Percentiles rank a stretch among this genome's conserved stretches.
These are phyloP conservation scores for Oeneis ivallda DNA, from an alignment of 2,888 invertebrate species.

Conservation along the genomic window DNA sequence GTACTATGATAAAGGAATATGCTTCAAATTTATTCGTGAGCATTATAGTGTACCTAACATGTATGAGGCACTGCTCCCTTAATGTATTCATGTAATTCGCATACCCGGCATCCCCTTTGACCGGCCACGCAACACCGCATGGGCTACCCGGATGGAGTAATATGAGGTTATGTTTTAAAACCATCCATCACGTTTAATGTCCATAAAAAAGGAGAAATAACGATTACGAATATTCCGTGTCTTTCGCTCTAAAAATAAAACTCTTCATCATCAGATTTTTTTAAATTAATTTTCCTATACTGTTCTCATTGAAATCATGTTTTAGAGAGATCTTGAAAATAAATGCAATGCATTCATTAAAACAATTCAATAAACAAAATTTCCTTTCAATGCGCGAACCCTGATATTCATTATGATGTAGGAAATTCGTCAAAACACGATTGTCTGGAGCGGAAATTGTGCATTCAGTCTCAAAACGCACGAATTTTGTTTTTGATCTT, in stretches of 20 bases:
- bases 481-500: constrained; percentile 33
- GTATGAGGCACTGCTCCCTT: constrained; percentile 75
- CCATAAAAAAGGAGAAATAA: constrained; percentile 71
- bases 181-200: constrained; percentile 80
- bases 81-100: constrained; percentile 82
- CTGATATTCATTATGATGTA: constrained; percentile 42
- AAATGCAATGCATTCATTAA: constrained; percentile 20
- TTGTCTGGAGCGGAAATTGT: constrained; percentile 46
- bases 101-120: constrained; percentile 81
- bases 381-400: constrained; percentile 34
- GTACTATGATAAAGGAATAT: constrained; percentile 73
- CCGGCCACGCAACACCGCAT: constrained; percentile 80
- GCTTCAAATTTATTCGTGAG: constrained; percentile 79
- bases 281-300: background rate
- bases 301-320: background rate
- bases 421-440: constrained; percentile 45
- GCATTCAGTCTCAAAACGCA: constrained; percentile 42
- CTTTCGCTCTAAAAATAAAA: constrained; percentile 49
- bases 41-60: constrained; percentile 76
- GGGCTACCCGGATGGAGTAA: constrained; percentile 76
- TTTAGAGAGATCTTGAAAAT: background rate
- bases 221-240: constrained; percentile 60
- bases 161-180: constrained; percentile 81
- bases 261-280: constrained; percentile 42
- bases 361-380: constrained; percentile 27